Conservation (phyloP, 2,113 vertebrate genomes). For the Corythornis cristatus region DNA sequence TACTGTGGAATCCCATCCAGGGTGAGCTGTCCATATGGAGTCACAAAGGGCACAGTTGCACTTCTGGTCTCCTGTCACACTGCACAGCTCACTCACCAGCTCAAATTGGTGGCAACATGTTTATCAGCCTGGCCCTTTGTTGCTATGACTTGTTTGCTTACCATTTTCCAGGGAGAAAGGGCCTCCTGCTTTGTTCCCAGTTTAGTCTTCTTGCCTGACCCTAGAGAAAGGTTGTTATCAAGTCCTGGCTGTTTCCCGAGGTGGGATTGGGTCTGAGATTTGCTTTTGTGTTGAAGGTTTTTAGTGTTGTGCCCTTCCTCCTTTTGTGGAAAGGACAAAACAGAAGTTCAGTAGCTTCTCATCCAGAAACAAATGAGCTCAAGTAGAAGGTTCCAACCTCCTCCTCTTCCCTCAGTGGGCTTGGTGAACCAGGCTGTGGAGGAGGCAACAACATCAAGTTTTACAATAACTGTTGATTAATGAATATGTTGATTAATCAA, state of each 20-base stretch:
- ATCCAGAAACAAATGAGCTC: not conserved
- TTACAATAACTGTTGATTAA: not conserved
- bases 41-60: not conserved
- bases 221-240: not conserved
- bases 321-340: not conserved
- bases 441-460: not conserved
- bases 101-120: not conserved
- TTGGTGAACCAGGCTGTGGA: not conserved
- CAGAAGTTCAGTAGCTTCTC: not conserved
- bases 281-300: not conserved
- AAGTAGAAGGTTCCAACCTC: not conserved
- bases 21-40: not conserved
- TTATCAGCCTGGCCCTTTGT: not conserved
- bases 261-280: not conserved
- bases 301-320: not conserved
- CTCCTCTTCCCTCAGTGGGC: not conserved
- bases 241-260: not conserved
- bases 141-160: not conserved
- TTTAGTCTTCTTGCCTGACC: not conserved
- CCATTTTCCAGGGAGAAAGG: not conserved
- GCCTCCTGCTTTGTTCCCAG: not conserved
- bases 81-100: not conserved
- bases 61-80: accelerated
- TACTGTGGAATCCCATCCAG: not conserved
- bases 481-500: not conserved